A percentile compares a stretch with the other conserved stretches of the same genome.
phyloP scores from a whole-genome alignment of 2,888 invertebrate species.

The Scaptodrosophila latifasciaeformis region DNA sequence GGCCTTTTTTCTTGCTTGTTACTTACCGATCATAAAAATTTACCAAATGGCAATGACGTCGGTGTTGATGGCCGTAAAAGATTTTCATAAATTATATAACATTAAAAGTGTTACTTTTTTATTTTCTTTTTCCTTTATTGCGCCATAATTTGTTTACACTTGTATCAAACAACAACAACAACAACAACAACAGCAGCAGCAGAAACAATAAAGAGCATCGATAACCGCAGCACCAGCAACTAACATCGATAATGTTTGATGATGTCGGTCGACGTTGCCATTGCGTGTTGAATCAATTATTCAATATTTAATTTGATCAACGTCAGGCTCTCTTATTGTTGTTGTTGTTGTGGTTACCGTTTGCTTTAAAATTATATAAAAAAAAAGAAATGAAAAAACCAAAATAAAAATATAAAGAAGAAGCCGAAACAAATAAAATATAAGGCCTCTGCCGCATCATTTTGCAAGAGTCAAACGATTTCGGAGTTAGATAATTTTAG shows the following conservation, averaged over 20 bases:
- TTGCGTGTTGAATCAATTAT: conserved; percentile 11
- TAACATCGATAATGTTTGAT: not conserved
- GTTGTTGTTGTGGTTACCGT: conserved; percentile 26
- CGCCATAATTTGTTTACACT: conserved; percentile 50
- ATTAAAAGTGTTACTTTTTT: conserved; percentile 24
- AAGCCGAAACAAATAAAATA: not conserved
- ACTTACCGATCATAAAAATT: conserved; percentile 35
- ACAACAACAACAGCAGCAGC: too few relatives aligned
- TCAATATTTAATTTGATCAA: conserved; percentile 14
- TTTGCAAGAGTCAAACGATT: conserved; percentile 20
- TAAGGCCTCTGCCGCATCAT: conserved; percentile 24
- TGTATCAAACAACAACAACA: conserved; percentile 40
- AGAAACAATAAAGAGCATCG: too few relatives aligned
- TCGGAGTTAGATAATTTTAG: conserved; percentile 51
- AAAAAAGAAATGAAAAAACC: too few relatives aligned
- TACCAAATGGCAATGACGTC: conserved; percentile 46
- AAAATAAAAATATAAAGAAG: conserved; percentile 24
- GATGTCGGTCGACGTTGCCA: not conserved
- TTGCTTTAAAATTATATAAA: conserved; percentile 49
- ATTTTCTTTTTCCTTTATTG: conserved; percentile 42
- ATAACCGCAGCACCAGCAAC: not conserved
- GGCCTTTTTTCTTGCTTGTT: conserved; percentile 25
- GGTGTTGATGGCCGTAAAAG: conserved; percentile 17
- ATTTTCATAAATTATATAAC: conserved; percentile 43
- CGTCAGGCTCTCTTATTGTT: not conserved